Conservation (phyloP, 2,113 vertebrate genomes). For the Sminthopsis crassicaudata region DNA sequence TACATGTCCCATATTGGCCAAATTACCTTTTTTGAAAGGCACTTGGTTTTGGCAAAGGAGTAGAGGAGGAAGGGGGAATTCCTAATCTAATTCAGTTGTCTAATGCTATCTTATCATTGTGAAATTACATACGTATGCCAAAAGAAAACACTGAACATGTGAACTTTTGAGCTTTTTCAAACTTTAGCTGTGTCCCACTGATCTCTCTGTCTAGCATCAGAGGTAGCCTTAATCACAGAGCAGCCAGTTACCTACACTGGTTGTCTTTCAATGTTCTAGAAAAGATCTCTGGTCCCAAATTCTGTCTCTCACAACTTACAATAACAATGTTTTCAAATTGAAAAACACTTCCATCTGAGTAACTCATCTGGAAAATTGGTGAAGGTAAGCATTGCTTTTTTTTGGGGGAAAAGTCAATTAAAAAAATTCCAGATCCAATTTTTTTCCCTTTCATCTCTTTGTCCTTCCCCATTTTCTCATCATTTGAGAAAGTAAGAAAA, state of each 20-base stretch:
- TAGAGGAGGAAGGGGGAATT: not conserved
- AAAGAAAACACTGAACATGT: not conserved
- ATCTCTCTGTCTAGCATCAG: not conserved
- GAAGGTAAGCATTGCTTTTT: no score
- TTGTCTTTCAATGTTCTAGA: not conserved
- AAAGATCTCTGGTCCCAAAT: not conserved
- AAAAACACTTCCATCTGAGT: not conserved
- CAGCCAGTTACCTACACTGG: not conserved
- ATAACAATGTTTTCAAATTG: not conserved
- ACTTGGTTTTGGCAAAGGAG: not conserved
- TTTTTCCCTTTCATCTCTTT: not conserved
- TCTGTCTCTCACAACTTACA: not conserved
- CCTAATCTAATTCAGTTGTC: not conserved
- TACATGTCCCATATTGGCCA: not conserved
- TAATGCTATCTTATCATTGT: not conserved
- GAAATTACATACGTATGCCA: not conserved
- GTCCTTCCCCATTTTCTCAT: not conserved
- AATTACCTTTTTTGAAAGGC: not conserved
- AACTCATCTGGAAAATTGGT: not conserved
- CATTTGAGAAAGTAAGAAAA: not conserved
- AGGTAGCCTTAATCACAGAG: not conserved
- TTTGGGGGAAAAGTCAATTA: not conserved
- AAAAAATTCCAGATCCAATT: not conserved
- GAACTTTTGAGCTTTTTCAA: not conserved
- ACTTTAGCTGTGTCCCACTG: not conserved